Evolutionary conservation across 2,888 invertebrate species (phyloP).

Genomic region (Cephus pulcher): DNA sequence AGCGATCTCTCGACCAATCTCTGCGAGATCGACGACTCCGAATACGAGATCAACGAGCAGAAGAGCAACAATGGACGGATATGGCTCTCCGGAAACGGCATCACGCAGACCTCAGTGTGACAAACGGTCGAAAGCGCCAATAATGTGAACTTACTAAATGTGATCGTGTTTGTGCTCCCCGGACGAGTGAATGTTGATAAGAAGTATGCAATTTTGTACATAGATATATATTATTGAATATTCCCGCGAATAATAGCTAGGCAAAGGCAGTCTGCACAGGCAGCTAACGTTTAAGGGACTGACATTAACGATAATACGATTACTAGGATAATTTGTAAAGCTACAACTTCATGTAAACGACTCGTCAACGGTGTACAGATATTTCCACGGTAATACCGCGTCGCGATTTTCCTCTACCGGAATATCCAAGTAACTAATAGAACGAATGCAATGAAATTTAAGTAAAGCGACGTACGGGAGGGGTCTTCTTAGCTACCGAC

Average conservation of each 20-base stretch:
- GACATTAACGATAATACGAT: conserved; percentile 20
- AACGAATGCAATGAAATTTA: not conserved
- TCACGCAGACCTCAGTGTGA: conserved; percentile 67
- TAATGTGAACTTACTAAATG: conserved; percentile 29
- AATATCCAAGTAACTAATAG: not conserved
- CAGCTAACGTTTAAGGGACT: conserved; percentile 47
- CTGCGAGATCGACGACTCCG: conserved; percentile 93
- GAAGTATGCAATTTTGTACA: conserved; percentile 55
- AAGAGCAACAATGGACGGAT: conserved; percentile 60
- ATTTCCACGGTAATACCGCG: not conserved
- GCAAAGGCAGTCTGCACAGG: conserved; percentile 48
- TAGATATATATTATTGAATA: conserved; percentile 42
- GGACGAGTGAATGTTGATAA: conserved; percentile 38
- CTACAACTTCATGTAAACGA: not conserved
- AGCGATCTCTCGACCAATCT: conserved; percentile 89
- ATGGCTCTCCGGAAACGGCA: conserved; percentile 61
- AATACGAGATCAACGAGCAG: conserved; percentile 72
- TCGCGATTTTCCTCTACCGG: not conserved
- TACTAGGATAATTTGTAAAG: conserved; percentile 10
- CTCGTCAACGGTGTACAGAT: not conserved
- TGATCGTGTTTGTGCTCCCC: conserved; percentile 36
- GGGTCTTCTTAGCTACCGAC: conserved; percentile 38
- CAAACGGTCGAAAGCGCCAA: conserved; percentile 35
- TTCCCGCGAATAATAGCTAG: conserved; percentile 25
- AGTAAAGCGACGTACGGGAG: not conserved